Conservation (phyloP, 2,113 vertebrate genomes). For the Microcebus murinus region DNA sequence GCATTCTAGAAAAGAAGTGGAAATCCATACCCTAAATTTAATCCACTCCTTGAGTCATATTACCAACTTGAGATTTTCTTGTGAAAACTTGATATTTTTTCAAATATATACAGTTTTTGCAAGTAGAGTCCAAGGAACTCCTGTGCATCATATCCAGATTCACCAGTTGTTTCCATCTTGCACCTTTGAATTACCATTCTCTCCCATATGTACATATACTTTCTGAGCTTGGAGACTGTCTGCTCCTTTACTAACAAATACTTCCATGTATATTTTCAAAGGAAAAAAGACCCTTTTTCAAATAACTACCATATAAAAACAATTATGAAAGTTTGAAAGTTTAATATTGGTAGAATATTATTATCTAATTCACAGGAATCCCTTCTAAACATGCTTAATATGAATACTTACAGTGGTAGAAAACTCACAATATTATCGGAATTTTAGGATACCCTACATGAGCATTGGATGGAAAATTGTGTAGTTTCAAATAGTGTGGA, state of each 20-base stretch:
- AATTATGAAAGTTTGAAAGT: not conserved
- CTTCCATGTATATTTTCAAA: not conserved
- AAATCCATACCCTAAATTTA: not conserved
- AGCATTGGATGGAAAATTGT: not conserved
- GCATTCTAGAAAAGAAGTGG: not conserved
- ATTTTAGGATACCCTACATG: not conserved
- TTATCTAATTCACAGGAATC: not conserved
- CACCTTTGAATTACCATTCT: not conserved
- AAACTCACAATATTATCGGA: not conserved
- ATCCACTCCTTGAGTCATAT: not conserved
- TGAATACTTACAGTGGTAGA: not conserved
- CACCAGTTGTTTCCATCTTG: not conserved
- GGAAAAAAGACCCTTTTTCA: not conserved
- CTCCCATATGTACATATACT: not conserved
- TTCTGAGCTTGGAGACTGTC: not conserved
- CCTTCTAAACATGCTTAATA: not conserved
- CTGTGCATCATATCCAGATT: not conserved
- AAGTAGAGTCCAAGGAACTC: not conserved
- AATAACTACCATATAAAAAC: not conserved
- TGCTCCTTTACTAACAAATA: not conserved
- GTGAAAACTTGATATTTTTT: not conserved
- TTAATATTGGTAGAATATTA: not conserved
- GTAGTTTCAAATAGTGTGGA: not conserved
- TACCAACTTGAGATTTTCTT: not conserved
- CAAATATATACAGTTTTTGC: not conserved